Percentiles rank a stretch among this genome's conserved stretches.
phyloP scores from a whole-genome alignment of 1,140 invertebrate genomes.

The Amyelois transitella region DNA sequence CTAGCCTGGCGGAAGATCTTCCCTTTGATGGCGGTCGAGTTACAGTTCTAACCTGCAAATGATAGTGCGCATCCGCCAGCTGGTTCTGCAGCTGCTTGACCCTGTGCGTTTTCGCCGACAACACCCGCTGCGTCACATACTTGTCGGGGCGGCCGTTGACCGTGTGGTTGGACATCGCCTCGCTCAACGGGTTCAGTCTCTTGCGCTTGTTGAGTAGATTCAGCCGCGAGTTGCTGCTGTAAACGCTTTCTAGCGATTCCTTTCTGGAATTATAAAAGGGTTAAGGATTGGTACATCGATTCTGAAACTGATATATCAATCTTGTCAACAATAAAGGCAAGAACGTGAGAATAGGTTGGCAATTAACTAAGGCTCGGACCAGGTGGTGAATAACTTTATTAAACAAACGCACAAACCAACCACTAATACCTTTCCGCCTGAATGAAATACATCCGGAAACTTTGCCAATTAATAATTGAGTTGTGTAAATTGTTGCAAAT shows the following conservation, averaged over 20 bases:
- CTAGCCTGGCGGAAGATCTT: neutral
- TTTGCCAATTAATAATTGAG: too few relatives aligned
- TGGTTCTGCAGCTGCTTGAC: slow-evolving; percentile 86
- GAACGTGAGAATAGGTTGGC: too few relatives aligned
- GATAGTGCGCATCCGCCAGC: slow-evolving; percentile 84
- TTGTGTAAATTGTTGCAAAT: too few relatives aligned
- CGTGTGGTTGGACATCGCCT: slow-evolving; percentile 47
- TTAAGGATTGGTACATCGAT: too few relatives aligned
- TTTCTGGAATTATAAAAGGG: slow-evolving; percentile 33
- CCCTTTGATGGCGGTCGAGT: neutral
- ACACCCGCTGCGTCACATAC: slow-evolving; percentile 79
- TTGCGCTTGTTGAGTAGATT: slow-evolving; percentile 58
- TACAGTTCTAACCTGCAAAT: slow-evolving; percentile 78
- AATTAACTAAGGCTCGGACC: too few relatives aligned
- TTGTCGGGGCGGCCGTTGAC: slow-evolving; percentile 55
- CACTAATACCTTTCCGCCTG: too few relatives aligned
- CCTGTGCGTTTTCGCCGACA: slow-evolving; percentile 84
- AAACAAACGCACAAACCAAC: too few relatives aligned
- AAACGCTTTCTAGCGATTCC: slow-evolving; percentile 55
- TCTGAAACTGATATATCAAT: too few relatives aligned
- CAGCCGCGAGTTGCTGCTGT: slow-evolving; percentile 61
- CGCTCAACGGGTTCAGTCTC: slow-evolving; percentile 54
- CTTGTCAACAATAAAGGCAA: too few relatives aligned
- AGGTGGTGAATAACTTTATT: too few relatives aligned
- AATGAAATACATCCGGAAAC: too few relatives aligned